Conservation (phyloP, 2,888 invertebrate species). For the Mycalesis mineus region DNA sequence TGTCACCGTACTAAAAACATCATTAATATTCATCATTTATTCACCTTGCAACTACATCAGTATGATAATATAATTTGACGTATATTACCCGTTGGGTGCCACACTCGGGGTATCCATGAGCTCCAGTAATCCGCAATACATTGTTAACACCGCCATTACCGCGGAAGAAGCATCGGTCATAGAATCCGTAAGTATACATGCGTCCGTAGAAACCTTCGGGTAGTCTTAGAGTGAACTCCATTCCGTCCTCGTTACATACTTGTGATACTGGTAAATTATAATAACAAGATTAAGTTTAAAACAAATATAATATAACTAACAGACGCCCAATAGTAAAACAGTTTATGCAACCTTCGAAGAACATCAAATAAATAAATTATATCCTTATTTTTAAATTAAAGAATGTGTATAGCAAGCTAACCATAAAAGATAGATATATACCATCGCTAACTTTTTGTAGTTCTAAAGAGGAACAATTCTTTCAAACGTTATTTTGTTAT, state of each 20-base stretch:
- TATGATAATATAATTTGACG: not conserved
- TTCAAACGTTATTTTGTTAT: too few relatives aligned
- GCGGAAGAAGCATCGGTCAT: conserved; percentile 93
- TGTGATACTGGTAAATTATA: conserved; percentile 83
- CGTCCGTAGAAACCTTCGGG: conserved; percentile 93
- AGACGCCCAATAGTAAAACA: too few relatives aligned
- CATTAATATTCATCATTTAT: not conserved
- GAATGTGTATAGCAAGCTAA: too few relatives aligned
- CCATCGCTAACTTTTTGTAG: too few relatives aligned
- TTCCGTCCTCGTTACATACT: conserved; percentile 94
- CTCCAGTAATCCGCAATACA: conserved; percentile 90
- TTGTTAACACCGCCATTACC: conserved; percentile 92
- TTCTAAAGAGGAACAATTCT: too few relatives aligned
- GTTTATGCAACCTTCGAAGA: too few relatives aligned
- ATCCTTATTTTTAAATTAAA: too few relatives aligned
- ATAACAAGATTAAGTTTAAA: not conserved
- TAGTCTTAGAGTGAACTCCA: conserved; percentile 93
- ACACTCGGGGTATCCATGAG: conserved; percentile 95
- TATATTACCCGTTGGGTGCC: conserved; percentile 88
- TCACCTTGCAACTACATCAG: too few relatives aligned
- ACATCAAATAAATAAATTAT: too few relatives aligned
- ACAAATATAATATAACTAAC: too few relatives aligned
- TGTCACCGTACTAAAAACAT: conserved; percentile 87
- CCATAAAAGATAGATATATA: too few relatives aligned
- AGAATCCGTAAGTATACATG: conserved; percentile 94